These are phyloP conservation scores for Montipora efflorescens DNA, from an alignment of 64 coral and sea anemone species.

Conservation along the genomic window DNA sequence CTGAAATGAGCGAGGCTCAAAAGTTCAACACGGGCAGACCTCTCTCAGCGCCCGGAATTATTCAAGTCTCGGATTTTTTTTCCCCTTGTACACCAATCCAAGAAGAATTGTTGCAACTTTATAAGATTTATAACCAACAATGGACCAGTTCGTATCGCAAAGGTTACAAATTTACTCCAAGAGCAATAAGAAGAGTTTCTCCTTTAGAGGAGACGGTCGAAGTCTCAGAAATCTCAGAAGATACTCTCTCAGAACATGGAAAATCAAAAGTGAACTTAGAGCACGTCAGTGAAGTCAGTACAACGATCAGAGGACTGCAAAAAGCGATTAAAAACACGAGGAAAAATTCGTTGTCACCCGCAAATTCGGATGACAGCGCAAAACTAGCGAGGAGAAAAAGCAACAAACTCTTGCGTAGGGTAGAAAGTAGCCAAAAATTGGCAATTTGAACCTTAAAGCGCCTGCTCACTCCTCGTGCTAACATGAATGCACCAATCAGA, in stretches of 20 bases:
- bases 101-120: conserved; percentile 63
- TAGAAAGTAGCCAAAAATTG: background rate
- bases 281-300: conserved; percentile 58
- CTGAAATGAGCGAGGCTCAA: background rate
- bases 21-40: background rate
- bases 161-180: conserved; percentile 61
- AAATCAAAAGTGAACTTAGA: conserved; percentile 43
- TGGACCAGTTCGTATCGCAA: conserved; percentile 70
- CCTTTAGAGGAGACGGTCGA: background rate
- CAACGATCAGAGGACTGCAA: conserved; percentile 53
- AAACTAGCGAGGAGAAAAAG: conserved; percentile 10
- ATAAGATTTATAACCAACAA: conserved; percentile 81
- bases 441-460: too few species aligned
- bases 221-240: background rate
- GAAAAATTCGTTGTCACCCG: conserved; percentile 34
- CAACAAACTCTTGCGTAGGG: conserved; percentile 2
- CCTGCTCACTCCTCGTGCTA: too few species aligned
- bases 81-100: conserved; percentile 49
- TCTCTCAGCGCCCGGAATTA: conserved; percentile 30
- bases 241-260: conserved; percentile 8
- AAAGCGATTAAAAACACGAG: conserved; percentile 25
- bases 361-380: background rate
- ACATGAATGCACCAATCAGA: too few species aligned
- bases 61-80: conserved; percentile 6
- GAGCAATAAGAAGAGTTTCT: background rate